Evolutionary conservation across 2,888 invertebrate genomes (phyloP).

Genomic region (Fabriciana adippe): DNA sequence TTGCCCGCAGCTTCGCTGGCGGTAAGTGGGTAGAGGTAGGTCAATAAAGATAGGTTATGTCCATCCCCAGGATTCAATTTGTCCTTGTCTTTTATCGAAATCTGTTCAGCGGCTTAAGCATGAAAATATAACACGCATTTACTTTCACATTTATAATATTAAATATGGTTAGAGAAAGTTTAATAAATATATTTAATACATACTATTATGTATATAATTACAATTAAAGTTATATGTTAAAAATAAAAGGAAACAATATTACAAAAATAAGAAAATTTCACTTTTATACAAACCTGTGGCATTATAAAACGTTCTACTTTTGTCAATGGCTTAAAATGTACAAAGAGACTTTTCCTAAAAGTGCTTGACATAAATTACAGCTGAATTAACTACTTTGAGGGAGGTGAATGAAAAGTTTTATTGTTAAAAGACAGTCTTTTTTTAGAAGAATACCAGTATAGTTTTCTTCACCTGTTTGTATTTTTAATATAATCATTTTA

Average conservation of each 20-base stretch:
- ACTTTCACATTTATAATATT: too few species aligned
- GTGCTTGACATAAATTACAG: slow-evolving; percentile 36
- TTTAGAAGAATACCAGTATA: not conserved
- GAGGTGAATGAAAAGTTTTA: slow-evolving; percentile 29
- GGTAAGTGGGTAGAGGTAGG: too few species aligned
- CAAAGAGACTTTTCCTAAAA: slow-evolving; percentile 37
- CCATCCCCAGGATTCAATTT: too few species aligned
- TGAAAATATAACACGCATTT: too few species aligned
- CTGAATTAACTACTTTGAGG: slow-evolving; percentile 33
- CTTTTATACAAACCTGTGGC: slow-evolving; percentile 22
- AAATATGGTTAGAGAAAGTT: too few species aligned
- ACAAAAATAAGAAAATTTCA: slow-evolving; percentile 12
- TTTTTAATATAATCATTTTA: too few species aligned
- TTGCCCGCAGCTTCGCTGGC: too few species aligned
- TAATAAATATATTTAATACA: too few species aligned
- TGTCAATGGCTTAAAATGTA: slow-evolving; percentile 35
- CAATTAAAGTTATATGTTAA: not conserved
- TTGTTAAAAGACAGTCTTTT: slow-evolving; percentile 22
- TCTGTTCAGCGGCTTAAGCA: too few species aligned
- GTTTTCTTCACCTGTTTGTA: not conserved
- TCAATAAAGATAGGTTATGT: too few species aligned
- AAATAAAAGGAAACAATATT: not conserved
- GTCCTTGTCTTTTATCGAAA: too few species aligned
- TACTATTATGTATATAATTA: too few species aligned
- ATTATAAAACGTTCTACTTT: slow-evolving; percentile 31